A percentile compares a stretch with the other conserved stretches of the same genome.
Evolutionary conservation across 2,113 vertebrate species (phyloP).

Genomic region (Salvelinus namaycush): DNA sequence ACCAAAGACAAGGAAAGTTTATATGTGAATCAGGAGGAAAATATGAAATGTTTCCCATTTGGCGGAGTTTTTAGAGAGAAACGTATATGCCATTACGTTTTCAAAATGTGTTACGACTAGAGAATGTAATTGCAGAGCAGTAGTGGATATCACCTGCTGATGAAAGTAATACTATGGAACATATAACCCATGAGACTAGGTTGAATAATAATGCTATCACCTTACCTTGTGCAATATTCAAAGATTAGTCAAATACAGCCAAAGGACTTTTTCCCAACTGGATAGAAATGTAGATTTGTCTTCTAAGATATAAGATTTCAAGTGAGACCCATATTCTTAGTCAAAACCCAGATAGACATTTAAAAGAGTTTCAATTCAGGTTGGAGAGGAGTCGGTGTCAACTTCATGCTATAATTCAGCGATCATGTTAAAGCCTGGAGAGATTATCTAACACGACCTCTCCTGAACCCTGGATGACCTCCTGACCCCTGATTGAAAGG

Average conservation of each 20-base stretch:
- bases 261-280: neutral
- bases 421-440: constrained; percentile 38
- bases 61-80: too few species aligned
- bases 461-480: constrained; percentile 35
- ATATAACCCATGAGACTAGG: neutral
- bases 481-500: constrained; percentile 1
- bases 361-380: constrained; percentile 31
- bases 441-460: constrained; percentile 40
- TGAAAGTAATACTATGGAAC: too few species aligned
- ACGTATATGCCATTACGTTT: too few species aligned
- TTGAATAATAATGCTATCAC: neutral
- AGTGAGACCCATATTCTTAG: neutral
- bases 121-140: too few species aligned
- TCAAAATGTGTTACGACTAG: too few species aligned
- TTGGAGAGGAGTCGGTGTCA: constrained; percentile 12
- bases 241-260: neutral
- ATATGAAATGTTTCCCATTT: too few species aligned
- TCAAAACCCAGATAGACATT: constrained; percentile 18
- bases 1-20: neutral
- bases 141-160: too few species aligned
- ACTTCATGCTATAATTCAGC: constrained; percentile 40
- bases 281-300: constrained; percentile 5
- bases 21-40: neutral
- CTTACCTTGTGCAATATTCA: neutral
- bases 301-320: neutral